Conservation (phyloP, 2,888 invertebrate species). For the Microplitis manilae region DNA sequence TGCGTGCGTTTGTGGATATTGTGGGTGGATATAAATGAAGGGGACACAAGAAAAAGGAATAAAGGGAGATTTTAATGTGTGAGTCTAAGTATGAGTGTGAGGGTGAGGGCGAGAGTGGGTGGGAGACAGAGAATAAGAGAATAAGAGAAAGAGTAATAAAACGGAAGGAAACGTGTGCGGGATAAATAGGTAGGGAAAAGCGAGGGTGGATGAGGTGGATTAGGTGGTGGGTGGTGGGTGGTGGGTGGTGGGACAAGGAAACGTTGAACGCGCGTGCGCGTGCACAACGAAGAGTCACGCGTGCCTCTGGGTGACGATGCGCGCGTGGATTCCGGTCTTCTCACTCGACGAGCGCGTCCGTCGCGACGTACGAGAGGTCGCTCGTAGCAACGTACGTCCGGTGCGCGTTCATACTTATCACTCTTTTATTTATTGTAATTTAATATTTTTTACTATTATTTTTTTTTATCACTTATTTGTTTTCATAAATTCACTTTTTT, state of each 20-base stretch:
- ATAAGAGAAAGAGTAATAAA: conserved; percentile 3
- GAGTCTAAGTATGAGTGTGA: not conserved
- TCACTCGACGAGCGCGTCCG: conserved; percentile 41
- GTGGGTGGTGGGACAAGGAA: conserved; percentile 3
- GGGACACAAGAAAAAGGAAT: not conserved
- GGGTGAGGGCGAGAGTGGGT: not conserved
- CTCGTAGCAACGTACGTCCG: conserved; percentile 47
- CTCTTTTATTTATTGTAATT: conserved; percentile 17
- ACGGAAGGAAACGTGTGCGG: conserved; percentile 19
- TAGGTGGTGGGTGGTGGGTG: conserved; percentile 13
- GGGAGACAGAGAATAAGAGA: conserved; percentile 10
- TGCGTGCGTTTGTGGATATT: not conserved
- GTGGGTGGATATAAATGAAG: not conserved
- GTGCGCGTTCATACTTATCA: conserved; percentile 48
- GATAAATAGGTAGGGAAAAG: conserved; percentile 7
- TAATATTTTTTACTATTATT: not conserved
- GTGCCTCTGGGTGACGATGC: conserved; percentile 13
- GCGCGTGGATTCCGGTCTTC: conserved; percentile 22
- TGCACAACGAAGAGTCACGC: conserved; percentile 29
- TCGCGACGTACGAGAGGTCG: conserved; percentile 33
- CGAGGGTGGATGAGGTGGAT: not conserved
- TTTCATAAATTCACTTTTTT: not conserved
- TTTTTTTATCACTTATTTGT: conserved; percentile 27
- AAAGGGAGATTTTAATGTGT: no score
- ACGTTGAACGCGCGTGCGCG: conserved; percentile 15